Base-by-base conservation (phyloP, 2,113 vertebrate species). In the Collichthys lucidus region DNA sequence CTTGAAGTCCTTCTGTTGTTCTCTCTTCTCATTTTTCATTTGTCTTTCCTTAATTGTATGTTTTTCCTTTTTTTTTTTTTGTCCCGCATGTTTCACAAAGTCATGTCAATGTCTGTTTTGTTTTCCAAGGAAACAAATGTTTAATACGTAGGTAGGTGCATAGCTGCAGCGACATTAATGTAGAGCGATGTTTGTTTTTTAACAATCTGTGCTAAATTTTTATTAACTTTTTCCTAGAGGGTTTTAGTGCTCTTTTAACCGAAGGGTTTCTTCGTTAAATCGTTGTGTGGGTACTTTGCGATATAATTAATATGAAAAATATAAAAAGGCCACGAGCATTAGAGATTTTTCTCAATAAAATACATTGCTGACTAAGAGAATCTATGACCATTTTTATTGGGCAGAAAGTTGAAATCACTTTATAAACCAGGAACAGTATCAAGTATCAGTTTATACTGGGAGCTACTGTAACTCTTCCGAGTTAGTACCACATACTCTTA, bases 271-370 rank as follows among this genome's bases (percentile, higher is more conserved):
- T 52, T 56, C 1, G 3, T 46, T 63, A 59, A 57, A 31, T 59
- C 20, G 5, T 26, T 56, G 60, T 55, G 11, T 2, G n/a, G n/a
- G n/a, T n/a, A n/a, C n/a, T n/a, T n/a, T n/a, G n/a, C 22, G 14
- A 26, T 26, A 15, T 53, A 24, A 16, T 62, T 53, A 10, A 19
- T 83, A 3, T 61, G 11, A 52, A 80, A 82, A 50, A 55, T 52
- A 52, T 6, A 60, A 71, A 78, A 79, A 57, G 11, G 11, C 3
- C 0, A 52, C 56, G 16, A 57, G 29, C 16, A 35, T 65, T 14
- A 11, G 22, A 62, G 15, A 16, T 47, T 44, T 76, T 79, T 74
- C 35, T 59, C 17, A 85, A 77, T 77, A 90, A 90, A 88, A 85
- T 59, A 42, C 62, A 63, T 53, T 47, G n/a, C 29, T 79, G 47